phyloP scores from a whole-genome alignment of 2,113 vertebrate genomes.

The Aegotheles bennettii region DNA sequence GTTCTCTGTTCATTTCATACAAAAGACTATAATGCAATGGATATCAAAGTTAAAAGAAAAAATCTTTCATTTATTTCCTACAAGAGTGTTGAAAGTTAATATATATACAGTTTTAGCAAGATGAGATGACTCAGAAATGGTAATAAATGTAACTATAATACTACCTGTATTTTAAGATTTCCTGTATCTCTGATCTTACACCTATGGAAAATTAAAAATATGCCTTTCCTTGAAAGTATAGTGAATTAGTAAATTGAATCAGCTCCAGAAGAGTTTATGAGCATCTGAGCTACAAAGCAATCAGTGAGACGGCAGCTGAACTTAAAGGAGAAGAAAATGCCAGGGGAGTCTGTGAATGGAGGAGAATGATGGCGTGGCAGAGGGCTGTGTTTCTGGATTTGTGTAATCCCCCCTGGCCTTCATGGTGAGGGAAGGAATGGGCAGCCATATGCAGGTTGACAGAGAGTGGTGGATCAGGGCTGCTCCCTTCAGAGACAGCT shows the following conservation, averaged over 20 bases:
- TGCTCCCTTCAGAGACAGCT: not conserved
- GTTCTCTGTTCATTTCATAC: not conserved
- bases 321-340: not conserved
- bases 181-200: not conserved
- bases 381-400: not conserved
- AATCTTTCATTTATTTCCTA: not conserved
- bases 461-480: not conserved
- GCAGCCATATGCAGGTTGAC: not conserved
- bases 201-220: not conserved
- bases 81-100: not conserved
- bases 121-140: not conserved
- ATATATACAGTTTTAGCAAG: not conserved
- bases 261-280: not conserved
- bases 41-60: not conserved
- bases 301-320: not conserved
- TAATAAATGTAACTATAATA: not conserved
- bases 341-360: not conserved
- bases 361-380: not conserved
- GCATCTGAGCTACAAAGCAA: not conserved
- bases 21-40: not conserved
- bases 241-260: not conserved
- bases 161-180: not conserved
- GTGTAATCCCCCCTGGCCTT: not conserved
- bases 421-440: accelerated
- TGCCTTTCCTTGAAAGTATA: not conserved